phyloP scores from a whole-genome alignment of 2,113 vertebrate genomes.

The Dicentrarchus labrax region DNA sequence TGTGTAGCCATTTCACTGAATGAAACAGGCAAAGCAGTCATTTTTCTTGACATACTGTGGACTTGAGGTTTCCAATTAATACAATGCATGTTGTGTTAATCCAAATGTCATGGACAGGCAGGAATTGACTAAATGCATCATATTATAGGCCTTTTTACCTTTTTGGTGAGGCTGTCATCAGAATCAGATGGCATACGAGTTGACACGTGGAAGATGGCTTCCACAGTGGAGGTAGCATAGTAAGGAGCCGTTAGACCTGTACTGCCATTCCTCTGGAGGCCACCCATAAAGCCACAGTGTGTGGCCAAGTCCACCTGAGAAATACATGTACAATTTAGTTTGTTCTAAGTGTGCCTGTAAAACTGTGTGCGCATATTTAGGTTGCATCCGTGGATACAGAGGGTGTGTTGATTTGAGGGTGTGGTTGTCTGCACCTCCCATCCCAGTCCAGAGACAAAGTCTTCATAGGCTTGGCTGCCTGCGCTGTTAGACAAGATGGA shows the following conservation, averaged over 20 bases:
- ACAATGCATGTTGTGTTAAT: neutral
- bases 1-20: slow-evolving; percentile 78
- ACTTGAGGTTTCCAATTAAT: neutral
- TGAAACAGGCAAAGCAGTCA: slow-evolving; percentile 22
- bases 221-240: slow-evolving; percentile 96
- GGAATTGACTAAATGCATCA: neutral
- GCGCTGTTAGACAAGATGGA: slow-evolving; percentile 95
- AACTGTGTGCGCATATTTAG: slow-evolving; percentile 5
- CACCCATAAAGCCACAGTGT: slow-evolving; percentile 98
- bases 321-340: neutral
- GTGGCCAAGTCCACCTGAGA: slow-evolving; percentile 93
- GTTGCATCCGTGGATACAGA: neutral
- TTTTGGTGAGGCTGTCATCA: slow-evolving; percentile 96
- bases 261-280: slow-evolving; percentile 97
- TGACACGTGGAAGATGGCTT: slow-evolving; percentile 98
- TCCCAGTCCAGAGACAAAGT: slow-evolving; percentile 97
- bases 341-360: neutral
- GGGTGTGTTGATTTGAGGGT: neutral
- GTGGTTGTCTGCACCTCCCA: slow-evolving; percentile 91
- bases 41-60: neutral
- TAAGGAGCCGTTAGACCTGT: slow-evolving; percentile 95
- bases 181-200: slow-evolving; percentile 98
- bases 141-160: slow-evolving; percentile 82
- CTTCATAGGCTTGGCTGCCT: slow-evolving; percentile 96
- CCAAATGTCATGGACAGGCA: neutral